Evolutionary conservation across 2,797 vertebrate species (phyloP).

Genomic region (Protonibea diacanthus): DNA sequence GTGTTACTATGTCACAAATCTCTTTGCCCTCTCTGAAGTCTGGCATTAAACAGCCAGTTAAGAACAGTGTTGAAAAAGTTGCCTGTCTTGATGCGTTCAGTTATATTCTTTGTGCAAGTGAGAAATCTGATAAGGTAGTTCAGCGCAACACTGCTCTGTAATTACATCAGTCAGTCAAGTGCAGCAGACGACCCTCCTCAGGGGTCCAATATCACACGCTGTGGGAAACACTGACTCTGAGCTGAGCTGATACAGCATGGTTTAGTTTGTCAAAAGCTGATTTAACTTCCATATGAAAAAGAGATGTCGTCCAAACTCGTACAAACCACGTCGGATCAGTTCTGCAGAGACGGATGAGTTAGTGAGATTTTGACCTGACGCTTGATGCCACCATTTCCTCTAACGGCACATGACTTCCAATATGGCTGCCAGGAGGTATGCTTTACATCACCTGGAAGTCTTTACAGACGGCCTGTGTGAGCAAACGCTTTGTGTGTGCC

Average conservation of each 20-base stretch:
- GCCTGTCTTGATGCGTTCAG: conserved; percentile 31
- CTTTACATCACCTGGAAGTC: conserved; percentile 27
- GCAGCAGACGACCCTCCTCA: neutral
- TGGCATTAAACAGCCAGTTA: neutral
- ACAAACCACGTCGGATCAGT: neutral
- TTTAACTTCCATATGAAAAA: neutral
- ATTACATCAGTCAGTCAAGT: neutral
- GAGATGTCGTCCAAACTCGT: too few relatives aligned
- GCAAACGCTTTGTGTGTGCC: conserved; percentile 7
- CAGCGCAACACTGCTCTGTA: neutral
- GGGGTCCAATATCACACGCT: too few relatives aligned
- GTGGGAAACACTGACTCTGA: too few relatives aligned
- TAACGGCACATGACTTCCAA: neutral
- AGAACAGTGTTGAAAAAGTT: conserved; percentile 18
- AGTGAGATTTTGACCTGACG: too few relatives aligned
- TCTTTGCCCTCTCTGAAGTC: neutral
- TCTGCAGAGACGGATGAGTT: neutral
- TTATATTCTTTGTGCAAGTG: conserved; percentile 27
- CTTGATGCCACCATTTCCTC: neutral
- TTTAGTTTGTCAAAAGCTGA: neutral
- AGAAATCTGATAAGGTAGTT: conserved; percentile 36
- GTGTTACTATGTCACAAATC: neutral
- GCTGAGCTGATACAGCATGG: too few relatives aligned
- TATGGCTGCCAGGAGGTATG: neutral
- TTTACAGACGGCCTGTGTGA: conserved; percentile 3